Evolutionary conservation across 2,888 invertebrate species (phyloP), one percentile per base, ranked within the genome.

Genomic region (Crematogaster levior): DNA sequence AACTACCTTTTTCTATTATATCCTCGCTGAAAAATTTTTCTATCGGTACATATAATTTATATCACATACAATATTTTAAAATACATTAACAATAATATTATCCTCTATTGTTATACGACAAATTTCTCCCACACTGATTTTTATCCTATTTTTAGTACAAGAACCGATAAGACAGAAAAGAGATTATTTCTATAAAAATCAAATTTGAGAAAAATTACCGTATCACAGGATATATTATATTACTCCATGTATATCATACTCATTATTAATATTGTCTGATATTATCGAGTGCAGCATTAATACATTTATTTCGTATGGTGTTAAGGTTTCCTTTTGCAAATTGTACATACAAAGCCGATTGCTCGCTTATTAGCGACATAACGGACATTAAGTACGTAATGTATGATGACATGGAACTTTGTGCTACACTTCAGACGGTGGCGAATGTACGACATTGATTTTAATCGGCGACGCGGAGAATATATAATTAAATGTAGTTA

Each of bases 391-490:
- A 53, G 53, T 66, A 30, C 37, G 27, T 53, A 53, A 77, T 74
- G 27, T 24, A 63, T n/a, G n/a, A n/a, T 15, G 51, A 27, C 40
- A 24, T 10, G 18, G 4, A 77, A 66, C 68, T 77, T 66, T 30
- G 40, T 21, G 53, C 27, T 68, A 56, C 56, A 56, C 43, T 77
- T 77, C 3, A 43, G 18, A 12, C 30, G 21, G 30, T 18, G 4
- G 21, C 21, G 56, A 30, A 30, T 56, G 53, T 53, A 21, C 15
- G 27, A 75, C 75, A 75, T 77, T 43, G 77, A 77, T 77, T 66
- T 66, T 56, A 56, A 56, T 77, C 77, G 12, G 51, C 21, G 27
- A 53, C n/a, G 40, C 40, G 40, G 27, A 63, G 21, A 27, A 24
- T 51, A 12, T 24, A 53, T 56, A 77, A 77, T 53, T 77, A 77